Conservation (phyloP, 2,888 invertebrate genomes). For the Tuberolachnus salignus region DNA sequence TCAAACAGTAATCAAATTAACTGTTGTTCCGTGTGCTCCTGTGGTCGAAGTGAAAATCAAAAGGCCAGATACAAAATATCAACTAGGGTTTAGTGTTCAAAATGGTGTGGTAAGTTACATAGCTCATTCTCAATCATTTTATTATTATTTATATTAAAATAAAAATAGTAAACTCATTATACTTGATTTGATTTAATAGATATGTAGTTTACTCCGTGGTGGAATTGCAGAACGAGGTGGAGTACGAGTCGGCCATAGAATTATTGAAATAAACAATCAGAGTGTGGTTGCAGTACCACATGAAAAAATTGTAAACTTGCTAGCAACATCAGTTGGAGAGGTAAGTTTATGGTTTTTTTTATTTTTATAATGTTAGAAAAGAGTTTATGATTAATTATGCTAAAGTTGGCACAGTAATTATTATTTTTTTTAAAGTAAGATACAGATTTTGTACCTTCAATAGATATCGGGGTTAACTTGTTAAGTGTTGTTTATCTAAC, state of each 20-base stretch:
- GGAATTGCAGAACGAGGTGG: slow-evolving; percentile 99
- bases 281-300: slow-evolving; percentile 99
- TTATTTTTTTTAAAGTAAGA: no score
- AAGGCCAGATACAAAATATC: slow-evolving; percentile 98
- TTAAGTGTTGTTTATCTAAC: no score
- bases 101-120: slow-evolving; percentile 87
- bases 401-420: no score
- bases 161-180: background rate
- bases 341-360: slow-evolving; percentile 67
- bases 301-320: slow-evolving; percentile 97
- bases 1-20: slow-evolving; percentile 97
- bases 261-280: slow-evolving; percentile 99
- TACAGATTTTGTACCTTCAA: no score
- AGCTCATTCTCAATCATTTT: slow-evolving; percentile 24
- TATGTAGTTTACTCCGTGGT: slow-evolving; percentile 95
- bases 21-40: slow-evolving; percentile 98
- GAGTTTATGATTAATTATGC: no score
- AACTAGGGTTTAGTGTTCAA: slow-evolving; percentile 99
- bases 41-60: slow-evolving; percentile 99
- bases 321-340: slow-evolving; percentile 99
- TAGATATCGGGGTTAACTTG: no score
- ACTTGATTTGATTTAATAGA: slow-evolving; percentile 67
- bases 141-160: slow-evolving; percentile 12
- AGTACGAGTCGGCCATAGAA: slow-evolving; percentile 97
- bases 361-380: no score